Evolutionary conservation across 2,113 vertebrate genomes (phyloP).

Genomic region (Opisthocomus hoazin): DNA sequence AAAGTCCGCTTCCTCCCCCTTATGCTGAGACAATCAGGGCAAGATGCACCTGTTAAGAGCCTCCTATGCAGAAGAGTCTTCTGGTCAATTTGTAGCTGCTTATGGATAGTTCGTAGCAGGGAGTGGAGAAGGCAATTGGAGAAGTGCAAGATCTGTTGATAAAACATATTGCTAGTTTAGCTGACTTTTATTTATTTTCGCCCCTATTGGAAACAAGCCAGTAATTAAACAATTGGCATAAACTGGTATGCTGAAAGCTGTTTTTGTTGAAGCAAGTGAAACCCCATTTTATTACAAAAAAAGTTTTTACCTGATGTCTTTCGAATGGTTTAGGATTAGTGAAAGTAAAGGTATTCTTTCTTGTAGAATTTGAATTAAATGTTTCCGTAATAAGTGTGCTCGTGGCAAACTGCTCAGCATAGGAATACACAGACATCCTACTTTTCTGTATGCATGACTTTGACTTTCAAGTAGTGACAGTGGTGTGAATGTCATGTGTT

Average conservation of each 20-base stretch:
- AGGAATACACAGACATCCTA: neutral
- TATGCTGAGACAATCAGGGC: too few species aligned
- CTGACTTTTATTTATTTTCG: neutral
- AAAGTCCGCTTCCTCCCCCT: neutral
- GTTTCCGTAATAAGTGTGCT: neutral
- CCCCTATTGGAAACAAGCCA: neutral
- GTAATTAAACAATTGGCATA: neutral
- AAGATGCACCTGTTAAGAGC: neutral
- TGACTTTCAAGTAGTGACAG: neutral
- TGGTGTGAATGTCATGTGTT: neutral
- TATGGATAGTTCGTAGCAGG: neutral
- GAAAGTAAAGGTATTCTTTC: neutral
- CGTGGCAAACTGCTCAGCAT: neutral
- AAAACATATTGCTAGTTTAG: neutral
- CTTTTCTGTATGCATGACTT: neutral
- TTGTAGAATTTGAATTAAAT: neutral
- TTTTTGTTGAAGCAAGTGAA: neutral
- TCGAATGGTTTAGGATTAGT: neutral
- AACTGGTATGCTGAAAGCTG: neutral
- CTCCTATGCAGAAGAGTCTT: neutral
- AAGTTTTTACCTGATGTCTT: neutral
- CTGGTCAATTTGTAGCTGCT: neutral
- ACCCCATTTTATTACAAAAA: neutral
- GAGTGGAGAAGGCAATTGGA: neutral
- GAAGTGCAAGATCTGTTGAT: neutral